These are phyloP conservation scores for human (Homo sapiens) DNA, from an alignment of 2,113 vertebrate species.

Conservation along the genomic window DNA sequence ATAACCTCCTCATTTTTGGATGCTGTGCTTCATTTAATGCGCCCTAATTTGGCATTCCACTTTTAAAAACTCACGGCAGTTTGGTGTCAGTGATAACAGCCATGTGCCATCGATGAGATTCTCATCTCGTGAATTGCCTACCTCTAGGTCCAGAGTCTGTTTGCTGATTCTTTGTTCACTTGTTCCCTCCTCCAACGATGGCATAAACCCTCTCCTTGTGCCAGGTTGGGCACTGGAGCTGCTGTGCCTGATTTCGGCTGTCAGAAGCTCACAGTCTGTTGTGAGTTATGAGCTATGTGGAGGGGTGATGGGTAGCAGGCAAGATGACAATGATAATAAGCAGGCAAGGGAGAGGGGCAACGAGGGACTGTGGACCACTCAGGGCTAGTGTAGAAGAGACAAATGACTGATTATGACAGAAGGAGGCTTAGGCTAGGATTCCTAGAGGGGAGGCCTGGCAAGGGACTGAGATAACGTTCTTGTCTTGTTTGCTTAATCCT, in stretches of 20 bases:
- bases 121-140: background rate
- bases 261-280: background rate
- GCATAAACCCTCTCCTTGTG: background rate
- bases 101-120: background rate
- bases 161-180: background rate
- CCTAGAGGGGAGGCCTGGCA: background rate
- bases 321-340: background rate
- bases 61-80: background rate
- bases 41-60: background rate
- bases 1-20: background rate
- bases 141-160: background rate
- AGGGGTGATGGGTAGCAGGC: background rate
- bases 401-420: background rate
- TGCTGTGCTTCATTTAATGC: background rate
- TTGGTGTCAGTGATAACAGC: background rate
- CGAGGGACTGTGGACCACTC: fast-evolving
- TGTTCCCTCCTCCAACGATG: background rate
- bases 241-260: background rate
- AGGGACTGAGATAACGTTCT: background rate
- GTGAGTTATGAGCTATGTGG: background rate
- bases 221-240: background rate
- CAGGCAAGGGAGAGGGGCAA: background rate
- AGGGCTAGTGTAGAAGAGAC: background rate
- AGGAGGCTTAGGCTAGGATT: background rate
- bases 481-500: background rate